Percentiles rank a stretch among this genome's conserved stretches.
Evolutionary conservation across 1,140 invertebrate genomes (phyloP).

Genomic region (Scaptomyza montana): DNA sequence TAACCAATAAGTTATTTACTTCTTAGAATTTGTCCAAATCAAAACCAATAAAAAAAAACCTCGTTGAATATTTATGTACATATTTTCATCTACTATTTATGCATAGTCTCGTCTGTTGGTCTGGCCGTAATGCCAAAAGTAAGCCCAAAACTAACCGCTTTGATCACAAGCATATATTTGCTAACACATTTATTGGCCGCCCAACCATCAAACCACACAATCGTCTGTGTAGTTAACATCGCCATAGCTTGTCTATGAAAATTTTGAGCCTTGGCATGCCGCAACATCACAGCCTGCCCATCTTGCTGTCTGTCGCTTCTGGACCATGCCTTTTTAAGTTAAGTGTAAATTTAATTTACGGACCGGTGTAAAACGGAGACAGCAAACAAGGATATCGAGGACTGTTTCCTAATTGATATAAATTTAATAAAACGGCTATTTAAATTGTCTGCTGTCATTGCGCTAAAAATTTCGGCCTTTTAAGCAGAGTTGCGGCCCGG

Average conservation of each 20-base stretch:
- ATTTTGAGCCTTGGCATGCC: constrained; percentile 25
- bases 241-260: constrained; percentile 12
- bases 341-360: constrained; percentile 54
- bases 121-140: no score
- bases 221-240: neutral
- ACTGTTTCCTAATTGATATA: constrained; percentile 45
- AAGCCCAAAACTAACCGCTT: no score
- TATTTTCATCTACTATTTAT: no score
- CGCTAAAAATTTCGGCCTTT: no score
- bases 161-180: constrained; percentile 12
- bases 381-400: neutral
- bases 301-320: neutral
- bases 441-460: constrained; percentile 7
- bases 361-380: constrained; percentile 23
- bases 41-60: no score
- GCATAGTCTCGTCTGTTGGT: no score
- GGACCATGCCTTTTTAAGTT: constrained; percentile 3
- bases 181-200: neutral
- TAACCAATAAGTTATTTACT: no score
- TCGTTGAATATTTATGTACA: no score
- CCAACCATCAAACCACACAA: neutral
- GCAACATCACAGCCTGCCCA: neutral
- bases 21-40: no score
- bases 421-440: constrained; percentile 42
- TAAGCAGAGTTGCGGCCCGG: neutral